phyloP scores from a whole-genome alignment of 2,113 vertebrate genomes.

The Perca flavescens region DNA sequence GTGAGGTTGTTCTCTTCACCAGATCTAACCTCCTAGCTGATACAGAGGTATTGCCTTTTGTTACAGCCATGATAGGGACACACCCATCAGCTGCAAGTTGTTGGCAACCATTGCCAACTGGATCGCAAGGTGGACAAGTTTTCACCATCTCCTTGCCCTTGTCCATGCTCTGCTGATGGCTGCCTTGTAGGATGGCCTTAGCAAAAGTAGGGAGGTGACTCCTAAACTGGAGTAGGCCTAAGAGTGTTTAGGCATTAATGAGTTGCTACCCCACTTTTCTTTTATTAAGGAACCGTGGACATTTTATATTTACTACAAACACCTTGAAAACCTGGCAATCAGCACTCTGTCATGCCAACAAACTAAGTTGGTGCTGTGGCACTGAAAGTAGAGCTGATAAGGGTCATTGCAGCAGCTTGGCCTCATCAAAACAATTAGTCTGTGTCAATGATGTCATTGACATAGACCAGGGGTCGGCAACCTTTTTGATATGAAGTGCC shows the following conservation, averaged over 20 bases:
- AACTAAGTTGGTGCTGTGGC: background rate
- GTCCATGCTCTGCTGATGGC: background rate
- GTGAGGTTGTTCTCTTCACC: background rate
- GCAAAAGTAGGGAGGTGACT: background rate
- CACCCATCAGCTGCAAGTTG: background rate
- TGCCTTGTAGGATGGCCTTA: background rate
- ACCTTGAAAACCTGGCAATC: background rate
- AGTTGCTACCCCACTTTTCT: background rate
- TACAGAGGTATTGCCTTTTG: background rate
- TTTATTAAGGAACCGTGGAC: background rate
- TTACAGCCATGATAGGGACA: background rate
- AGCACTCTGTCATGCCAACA: background rate
- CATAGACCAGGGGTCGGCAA: no score
- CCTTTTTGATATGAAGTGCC: no score
- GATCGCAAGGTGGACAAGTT: conserved; percentile 5
- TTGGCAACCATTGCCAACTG: background rate
- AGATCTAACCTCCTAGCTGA: background rate
- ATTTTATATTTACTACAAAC: background rate
- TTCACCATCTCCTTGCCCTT: background rate
- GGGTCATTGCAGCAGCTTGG: background rate
- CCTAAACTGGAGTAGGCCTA: background rate
- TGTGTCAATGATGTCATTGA: conserved; percentile 4
- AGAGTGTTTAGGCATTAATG: background rate
- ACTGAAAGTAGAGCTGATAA: background rate
- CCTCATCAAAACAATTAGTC: conserved; percentile 24